These are phyloP conservation scores for Ericerus pela DNA, from an alignment of 1,140 invertebrate genomes.

Conservation along the genomic window DNA sequence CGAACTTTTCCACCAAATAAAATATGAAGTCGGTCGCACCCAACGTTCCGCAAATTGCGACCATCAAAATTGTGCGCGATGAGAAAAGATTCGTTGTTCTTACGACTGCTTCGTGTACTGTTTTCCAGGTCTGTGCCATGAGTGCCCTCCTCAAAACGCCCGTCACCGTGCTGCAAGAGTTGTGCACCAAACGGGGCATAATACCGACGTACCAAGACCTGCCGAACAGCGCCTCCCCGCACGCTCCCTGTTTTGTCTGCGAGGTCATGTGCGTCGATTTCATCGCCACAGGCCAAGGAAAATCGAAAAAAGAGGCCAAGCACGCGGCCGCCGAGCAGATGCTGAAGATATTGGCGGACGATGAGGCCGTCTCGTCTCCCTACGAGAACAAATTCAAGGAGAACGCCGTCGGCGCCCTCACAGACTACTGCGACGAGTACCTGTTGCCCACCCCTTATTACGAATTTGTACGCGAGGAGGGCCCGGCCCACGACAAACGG, in stretches of 20 bases:
- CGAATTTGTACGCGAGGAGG: constrained; percentile 42
- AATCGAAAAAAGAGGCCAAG: constrained; percentile 54
- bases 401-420: constrained; percentile 21
- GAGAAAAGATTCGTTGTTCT: no score
- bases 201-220: constrained; percentile 51
- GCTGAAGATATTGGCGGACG: constrained; percentile 31
- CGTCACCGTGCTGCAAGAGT: constrained; percentile 56
- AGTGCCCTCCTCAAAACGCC: constrained; percentile 34
- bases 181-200: constrained; percentile 42
- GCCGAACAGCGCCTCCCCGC: constrained; percentile 49
- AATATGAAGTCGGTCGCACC: no score
- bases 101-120: no score
- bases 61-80: no score
- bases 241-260: constrained; percentile 54
- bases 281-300: constrained; percentile 34
- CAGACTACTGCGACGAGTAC: constrained; percentile 42
- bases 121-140: no score
- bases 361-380: constrained; percentile 17
- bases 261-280: constrained; percentile 21
- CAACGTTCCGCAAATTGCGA: no score
- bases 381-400: constrained; percentile 19
- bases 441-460: constrained; percentile 46
- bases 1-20: no score
- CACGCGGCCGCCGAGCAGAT: constrained; percentile 46
- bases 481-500: constrained; percentile 48